These are phyloP conservation scores for Tinea trinotella DNA, from an alignment of 2,888 invertebrate species.

Conservation along the genomic window DNA sequence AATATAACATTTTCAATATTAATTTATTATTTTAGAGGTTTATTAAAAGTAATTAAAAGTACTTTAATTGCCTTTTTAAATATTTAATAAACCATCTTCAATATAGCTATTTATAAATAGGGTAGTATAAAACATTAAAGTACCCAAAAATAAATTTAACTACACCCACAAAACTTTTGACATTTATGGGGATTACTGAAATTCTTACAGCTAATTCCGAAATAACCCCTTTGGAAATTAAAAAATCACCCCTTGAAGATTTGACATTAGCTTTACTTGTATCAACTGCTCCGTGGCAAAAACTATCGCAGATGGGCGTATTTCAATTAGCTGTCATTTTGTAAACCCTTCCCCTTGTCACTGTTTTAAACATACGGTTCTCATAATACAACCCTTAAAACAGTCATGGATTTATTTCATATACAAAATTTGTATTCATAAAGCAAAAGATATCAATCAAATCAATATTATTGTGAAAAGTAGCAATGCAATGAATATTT, in stretches of 20 bases:
- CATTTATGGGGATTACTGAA: conserved; percentile 30
- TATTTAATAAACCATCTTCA: neutral
- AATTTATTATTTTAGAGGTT: no score
- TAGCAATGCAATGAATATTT: no score
- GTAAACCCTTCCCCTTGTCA: conserved; percentile 48
- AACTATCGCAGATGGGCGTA: conserved; percentile 64
- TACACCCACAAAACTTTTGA: conserved; percentile 2
- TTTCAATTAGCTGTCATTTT: conserved; percentile 70
- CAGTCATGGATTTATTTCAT: no score
- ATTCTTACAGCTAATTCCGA: conserved; percentile 38
- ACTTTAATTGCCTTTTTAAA: no score
- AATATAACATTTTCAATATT: no score
- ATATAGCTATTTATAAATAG: neutral
- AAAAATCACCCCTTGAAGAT: conserved; percentile 43
- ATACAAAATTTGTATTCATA: no score
- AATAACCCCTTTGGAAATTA: conserved; percentile 44
- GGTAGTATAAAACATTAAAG: conserved; percentile 23
- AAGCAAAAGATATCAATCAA: no score
- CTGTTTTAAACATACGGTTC: conserved; percentile 4
- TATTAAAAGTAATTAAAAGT: no score
- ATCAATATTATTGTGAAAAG: no score
- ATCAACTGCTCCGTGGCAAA: conserved; percentile 42
- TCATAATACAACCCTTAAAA: neutral
- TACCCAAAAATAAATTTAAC: neutral
- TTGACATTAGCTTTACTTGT: conserved; percentile 56